These are phyloP conservation scores for Scytalopus superciliaris DNA, from an alignment of 2,113 vertebrate species.

Conservation along the genomic window DNA sequence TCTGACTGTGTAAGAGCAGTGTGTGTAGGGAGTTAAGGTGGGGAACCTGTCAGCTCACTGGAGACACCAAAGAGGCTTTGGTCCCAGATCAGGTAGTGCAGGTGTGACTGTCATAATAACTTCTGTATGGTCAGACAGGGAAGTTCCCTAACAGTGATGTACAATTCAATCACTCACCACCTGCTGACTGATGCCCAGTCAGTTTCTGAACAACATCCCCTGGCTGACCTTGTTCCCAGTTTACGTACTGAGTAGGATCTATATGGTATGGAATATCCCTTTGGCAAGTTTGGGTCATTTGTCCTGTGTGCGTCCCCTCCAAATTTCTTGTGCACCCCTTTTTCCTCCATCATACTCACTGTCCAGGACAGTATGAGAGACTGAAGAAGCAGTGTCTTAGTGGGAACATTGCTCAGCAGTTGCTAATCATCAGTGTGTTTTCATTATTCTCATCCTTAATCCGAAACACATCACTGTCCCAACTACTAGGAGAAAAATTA, in stretches of 20 bases:
- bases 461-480: not conserved
- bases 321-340: not conserved
- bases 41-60: too few relatives aligned
- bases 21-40: too few relatives aligned
- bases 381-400: not conserved
- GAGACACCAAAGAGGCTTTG: fast-evolving
- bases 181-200: not conserved
- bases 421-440: not conserved
- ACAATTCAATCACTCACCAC: not conserved
- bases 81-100: not conserved
- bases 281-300: fast-evolving
- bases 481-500: not conserved
- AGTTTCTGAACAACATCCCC: not conserved
- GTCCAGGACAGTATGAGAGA: not conserved
- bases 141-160: not conserved
- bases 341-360: not conserved
- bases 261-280: not conserved
- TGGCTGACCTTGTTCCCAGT: fast-evolving
- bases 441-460: not conserved
- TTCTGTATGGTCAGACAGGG: not conserved
- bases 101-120: too few relatives aligned
- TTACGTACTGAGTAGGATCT: not conserved
- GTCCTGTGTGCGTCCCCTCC: not conserved
- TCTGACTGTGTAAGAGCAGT: not conserved
- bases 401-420: not conserved